phyloP scores from a whole-genome alignment of 2,797 vertebrate species.

The Lacerta agilis region DNA sequence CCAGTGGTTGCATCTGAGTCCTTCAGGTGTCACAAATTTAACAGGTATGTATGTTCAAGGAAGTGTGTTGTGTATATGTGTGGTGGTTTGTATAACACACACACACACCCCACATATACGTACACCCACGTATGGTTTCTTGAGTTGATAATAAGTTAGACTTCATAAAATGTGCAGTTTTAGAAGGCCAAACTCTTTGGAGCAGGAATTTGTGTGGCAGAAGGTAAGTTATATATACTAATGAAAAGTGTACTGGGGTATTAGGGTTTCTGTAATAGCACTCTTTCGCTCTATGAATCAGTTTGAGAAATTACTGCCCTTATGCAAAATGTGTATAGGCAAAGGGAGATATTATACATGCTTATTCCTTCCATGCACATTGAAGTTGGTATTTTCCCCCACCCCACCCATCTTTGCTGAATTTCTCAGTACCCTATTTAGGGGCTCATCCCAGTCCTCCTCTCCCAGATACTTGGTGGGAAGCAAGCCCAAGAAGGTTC shows the following conservation, averaged over 20 bases:
- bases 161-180: background rate
- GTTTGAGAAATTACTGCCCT: background rate
- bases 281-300: background rate
- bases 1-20: slow-evolving; percentile 89
- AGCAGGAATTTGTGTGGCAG: background rate
- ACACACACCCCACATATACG: background rate
- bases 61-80: background rate
- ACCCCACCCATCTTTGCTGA: background rate
- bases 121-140: background rate
- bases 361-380: background rate
- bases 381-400: background rate
- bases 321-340: background rate
- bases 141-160: background rate
- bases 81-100: background rate
- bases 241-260: background rate
- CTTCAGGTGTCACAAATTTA: slow-evolving; percentile 84
- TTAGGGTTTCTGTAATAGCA: background rate
- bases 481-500: too few relatives aligned
- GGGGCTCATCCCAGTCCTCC: background rate
- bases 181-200: background rate
- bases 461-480: background rate
- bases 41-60: slow-evolving; percentile 83
- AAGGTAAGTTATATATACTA: background rate
- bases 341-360: background rate
- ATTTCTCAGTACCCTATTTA: background rate